Evolutionary conservation across 2,888 invertebrate genomes (phyloP), one percentile per base, ranked within the genome.

Genomic region (Drosophila anceps): DNA sequence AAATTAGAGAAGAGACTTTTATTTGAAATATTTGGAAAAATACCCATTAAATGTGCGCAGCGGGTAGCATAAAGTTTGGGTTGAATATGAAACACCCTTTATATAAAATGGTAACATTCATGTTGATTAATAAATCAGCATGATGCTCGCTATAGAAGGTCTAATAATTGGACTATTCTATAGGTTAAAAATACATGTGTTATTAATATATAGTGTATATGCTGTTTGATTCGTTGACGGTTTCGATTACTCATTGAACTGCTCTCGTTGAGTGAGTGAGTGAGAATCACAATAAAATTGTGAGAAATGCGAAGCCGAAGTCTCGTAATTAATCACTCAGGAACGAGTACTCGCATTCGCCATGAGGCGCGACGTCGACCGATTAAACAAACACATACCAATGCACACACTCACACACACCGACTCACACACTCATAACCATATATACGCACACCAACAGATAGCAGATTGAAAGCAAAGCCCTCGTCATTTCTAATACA

Each of bases 401-500:
- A 61, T 18, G 41, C 60, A 61, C 53, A 24, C 15, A 15, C 27
- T 15, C 51, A 64, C 46, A 43, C 39, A 65, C 35, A 53, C 24
- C 18, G 10, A 59, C 18, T 31, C 53, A 33, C 15, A 29, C 50
- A 44, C 18, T 18, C 6, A 48, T 4, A 71, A 3, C 27, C 27
- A 46, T 29, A 8, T 9, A 46, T 4, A 18, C 48, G 33, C 43
- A 59, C 43, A 62, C 53, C 53, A 58, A 69, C 29, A 68, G 67
- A 71, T 75, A 65, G 71, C 65, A 73, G 74, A 64, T 79, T 64
- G 60, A 70, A 72, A 79, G 79, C 81, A 69, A 77, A 79, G 77
- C 77, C 80, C 65, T 57, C 69, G 71, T 57, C 71, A 66, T 65
- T 81, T 69, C 79, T 68, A 81, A 85, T 70, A 85, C 83, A 81